These are phyloP conservation scores for Amblyopsis rosae DNA, from an alignment of 2,113 vertebrate genomes.

Conservation along the genomic window DNA sequence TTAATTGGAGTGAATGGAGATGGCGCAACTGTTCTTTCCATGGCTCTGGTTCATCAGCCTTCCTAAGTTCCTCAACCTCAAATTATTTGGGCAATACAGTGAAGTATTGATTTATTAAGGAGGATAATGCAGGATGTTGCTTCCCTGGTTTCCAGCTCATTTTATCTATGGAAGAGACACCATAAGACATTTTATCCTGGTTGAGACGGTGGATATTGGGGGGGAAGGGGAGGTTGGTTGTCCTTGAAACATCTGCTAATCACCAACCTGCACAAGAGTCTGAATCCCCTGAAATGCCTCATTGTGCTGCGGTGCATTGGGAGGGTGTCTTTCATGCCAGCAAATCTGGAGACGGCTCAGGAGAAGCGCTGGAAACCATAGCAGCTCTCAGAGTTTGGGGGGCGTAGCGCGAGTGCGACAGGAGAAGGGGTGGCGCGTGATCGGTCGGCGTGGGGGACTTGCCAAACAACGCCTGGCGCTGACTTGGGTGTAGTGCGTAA, in stretches of 20 bases:
- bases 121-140: too few species aligned
- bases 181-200: neutral
- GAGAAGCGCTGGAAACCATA: constrained; percentile 35
- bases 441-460: constrained; percentile 8
- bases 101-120: too few species aligned
- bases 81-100: neutral
- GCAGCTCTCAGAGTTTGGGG: constrained; percentile 5
- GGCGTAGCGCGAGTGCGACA: constrained; percentile 25
- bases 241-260: constrained; percentile 44
- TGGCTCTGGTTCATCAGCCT: neutral
- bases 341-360: constrained; percentile 28
- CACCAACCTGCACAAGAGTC: constrained; percentile 32
- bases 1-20: too few species aligned
- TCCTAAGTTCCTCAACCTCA: neutral
- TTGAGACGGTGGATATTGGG: neutral
- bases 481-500: neutral
- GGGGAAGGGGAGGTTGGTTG: neutral
- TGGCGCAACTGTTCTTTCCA: too few species aligned
- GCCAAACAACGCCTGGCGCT: constrained; percentile 39
- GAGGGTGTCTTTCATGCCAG: constrained; percentile 30
- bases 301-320: constrained; percentile 20
- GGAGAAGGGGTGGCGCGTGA: neutral
- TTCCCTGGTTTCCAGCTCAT: too few species aligned
- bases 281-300: constrained; percentile 33
- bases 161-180: neutral